phyloP scores from a whole-genome alignment of 2,113 vertebrate species.

The Diadophis punctatus region DNA sequence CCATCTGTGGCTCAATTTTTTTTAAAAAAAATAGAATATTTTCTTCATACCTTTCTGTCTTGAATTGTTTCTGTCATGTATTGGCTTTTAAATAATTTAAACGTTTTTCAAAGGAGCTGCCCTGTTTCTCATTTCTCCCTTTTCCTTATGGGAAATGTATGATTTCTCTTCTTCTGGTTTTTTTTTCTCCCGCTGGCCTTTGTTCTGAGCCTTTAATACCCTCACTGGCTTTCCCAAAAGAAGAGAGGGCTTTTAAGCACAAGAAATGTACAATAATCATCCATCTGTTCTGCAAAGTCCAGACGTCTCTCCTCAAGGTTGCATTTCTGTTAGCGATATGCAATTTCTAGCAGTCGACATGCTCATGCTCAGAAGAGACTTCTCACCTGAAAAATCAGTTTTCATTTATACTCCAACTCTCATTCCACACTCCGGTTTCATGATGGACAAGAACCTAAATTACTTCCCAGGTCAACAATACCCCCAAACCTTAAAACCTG shows the following conservation, averaged over 20 bases:
- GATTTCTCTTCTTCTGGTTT: constrained; percentile 46
- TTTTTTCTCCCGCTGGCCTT: constrained; percentile 45
- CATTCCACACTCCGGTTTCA: background rate
- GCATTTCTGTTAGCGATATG: background rate
- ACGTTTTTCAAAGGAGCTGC: constrained; percentile 7
- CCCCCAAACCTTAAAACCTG: background rate
- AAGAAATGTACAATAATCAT: background rate
- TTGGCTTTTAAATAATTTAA: constrained; percentile 62
- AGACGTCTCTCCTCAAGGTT: background rate
- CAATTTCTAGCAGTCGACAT: background rate
- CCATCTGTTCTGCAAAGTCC: background rate
- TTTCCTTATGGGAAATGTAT: constrained; percentile 54
- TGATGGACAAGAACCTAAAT: background rate
- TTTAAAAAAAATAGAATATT: constrained; percentile 11
- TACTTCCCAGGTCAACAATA: background rate
- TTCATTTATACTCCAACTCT: background rate
- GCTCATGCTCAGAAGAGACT: background rate
- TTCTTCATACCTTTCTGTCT: constrained; percentile 25
- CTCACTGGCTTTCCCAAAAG: background rate
- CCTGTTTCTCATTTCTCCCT: constrained; percentile 51
- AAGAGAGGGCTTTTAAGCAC: constrained; percentile 39
- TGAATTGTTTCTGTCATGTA: constrained; percentile 54
- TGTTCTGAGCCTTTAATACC: constrained; percentile 56
- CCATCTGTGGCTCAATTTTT: background rate
- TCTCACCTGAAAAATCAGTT: background rate